These are phyloP conservation scores for Ictalurus punctatus DNA, from an alignment of 2,113 vertebrate genomes.

Conservation along the genomic window DNA sequence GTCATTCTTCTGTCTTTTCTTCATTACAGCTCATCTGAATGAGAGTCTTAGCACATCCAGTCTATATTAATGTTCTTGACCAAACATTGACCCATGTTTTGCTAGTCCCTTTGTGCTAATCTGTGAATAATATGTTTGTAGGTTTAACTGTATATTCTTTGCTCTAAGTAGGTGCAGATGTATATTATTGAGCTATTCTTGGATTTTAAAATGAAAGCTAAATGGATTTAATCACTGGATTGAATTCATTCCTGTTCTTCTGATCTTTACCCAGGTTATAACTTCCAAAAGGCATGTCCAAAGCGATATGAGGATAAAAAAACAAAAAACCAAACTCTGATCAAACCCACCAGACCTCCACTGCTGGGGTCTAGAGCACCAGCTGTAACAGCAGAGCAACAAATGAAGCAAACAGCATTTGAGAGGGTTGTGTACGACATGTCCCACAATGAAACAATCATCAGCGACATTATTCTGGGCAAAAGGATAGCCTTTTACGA, in stretches of 20 bases:
- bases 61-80: neutral
- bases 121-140: neutral
- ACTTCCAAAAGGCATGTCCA: conserved; percentile 54
- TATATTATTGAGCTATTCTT: neutral
- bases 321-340: conserved; percentile 39
- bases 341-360: conserved; percentile 27
- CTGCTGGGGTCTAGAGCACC: conserved; percentile 43
- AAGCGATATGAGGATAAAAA: conserved; percentile 58
- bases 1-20: neutral
- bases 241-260: neutral
- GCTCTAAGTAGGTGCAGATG: neutral
- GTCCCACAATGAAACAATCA: conserved; percentile 66
- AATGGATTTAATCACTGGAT: neutral
- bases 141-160: neutral
- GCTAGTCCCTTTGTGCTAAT: too few relatives aligned
- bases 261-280: conserved; percentile 52
- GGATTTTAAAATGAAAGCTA: neutral
- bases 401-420: conserved; percentile 63
- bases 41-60: neutral
- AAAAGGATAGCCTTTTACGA: conserved; percentile 76
- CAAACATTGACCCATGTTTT: neutral
- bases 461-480: conserved; percentile 68
- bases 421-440: conserved; percentile 73
- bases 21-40: neutral
- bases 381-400: conserved; percentile 56